phyloP scores from a whole-genome alignment of 2,797 vertebrate species.

The Manis javanica region DNA sequence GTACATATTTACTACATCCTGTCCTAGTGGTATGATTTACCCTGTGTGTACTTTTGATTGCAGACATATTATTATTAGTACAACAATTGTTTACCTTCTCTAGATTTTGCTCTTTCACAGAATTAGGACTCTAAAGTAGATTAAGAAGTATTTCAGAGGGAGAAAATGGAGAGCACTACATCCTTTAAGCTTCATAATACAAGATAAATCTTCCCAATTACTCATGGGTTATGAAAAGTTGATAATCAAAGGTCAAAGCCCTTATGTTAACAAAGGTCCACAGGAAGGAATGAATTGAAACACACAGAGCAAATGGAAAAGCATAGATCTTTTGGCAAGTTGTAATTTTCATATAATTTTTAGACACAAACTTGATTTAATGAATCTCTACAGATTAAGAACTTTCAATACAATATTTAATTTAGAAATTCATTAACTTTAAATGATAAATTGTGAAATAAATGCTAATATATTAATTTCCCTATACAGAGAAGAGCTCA shows the following conservation, averaged over 20 bases:
- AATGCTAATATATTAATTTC: slow-evolving; percentile 40
- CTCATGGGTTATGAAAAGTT: background rate
- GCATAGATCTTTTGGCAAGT: background rate
- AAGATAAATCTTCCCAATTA: background rate
- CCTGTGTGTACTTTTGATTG: background rate
- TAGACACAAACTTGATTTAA: background rate
- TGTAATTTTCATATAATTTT: background rate
- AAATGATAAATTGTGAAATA: slow-evolving; percentile 17
- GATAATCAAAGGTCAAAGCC: background rate
- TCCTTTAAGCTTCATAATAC: background rate
- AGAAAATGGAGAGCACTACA: background rate
- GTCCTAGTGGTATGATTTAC: background rate
- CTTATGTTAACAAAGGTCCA: background rate
- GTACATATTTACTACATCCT: background rate
- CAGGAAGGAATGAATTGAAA: background rate
- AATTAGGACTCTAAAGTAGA: background rate
- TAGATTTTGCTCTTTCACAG: background rate
- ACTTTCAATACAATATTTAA: background rate
- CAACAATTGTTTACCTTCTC: background rate
- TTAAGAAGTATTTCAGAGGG: background rate
- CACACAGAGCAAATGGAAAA: background rate
- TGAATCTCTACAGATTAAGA: background rate
- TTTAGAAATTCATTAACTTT: background rate
- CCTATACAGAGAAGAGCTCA: background rate
- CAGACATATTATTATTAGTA: background rate